phyloP scores from a whole-genome alignment of 2,113 vertebrate genomes.

The Neolamprologus variostigma region DNA sequence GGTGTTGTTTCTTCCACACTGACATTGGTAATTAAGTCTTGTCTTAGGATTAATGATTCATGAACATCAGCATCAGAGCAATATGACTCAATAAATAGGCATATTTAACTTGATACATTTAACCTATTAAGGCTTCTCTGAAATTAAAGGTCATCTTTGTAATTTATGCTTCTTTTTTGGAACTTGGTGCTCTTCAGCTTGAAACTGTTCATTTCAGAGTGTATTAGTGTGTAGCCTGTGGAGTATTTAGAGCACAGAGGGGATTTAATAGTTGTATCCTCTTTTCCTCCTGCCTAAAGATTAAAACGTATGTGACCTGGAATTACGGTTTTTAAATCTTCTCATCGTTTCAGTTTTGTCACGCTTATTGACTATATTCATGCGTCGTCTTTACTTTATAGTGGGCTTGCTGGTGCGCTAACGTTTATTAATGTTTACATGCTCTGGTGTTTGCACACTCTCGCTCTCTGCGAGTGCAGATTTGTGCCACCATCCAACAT shows the following conservation, averaged over 20 bases:
- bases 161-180: not conserved
- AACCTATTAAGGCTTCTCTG: not conserved
- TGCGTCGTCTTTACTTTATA: not conserved
- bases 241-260: not conserved
- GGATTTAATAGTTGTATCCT: not conserved
- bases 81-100: not conserved
- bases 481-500: not conserved
- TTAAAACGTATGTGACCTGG: not conserved
- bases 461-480: not conserved
- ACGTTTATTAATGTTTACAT: constrained; percentile 4
- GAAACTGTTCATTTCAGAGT: not conserved
- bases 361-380: not conserved
- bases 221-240: not conserved
- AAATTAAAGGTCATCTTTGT: not conserved
- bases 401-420: not conserved
- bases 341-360: not conserved
- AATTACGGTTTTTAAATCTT: not conserved
- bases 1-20: not conserved
- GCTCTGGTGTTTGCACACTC: not conserved
- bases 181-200: not conserved
- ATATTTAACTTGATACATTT: not conserved
- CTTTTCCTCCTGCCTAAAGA: not conserved
- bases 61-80: not conserved
- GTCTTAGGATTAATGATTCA: not conserved
- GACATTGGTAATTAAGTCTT: not conserved